phyloP scores from a whole-genome alignment of 2,113 vertebrate genomes.

The Chaetodon trifascialis region DNA sequence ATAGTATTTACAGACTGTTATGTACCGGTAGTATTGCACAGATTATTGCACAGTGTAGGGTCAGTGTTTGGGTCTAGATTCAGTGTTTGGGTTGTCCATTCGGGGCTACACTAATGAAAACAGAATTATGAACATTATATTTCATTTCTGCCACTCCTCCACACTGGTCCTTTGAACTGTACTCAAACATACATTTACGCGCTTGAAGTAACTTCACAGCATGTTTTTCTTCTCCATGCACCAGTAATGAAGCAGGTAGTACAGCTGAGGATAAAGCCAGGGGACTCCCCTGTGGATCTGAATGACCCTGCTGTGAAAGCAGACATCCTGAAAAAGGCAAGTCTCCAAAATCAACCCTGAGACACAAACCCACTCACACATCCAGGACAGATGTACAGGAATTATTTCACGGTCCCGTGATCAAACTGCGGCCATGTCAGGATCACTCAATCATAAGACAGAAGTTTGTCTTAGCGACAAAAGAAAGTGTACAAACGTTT shows the following conservation, averaged over 20 bases:
- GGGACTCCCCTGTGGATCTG: slow-evolving; percentile 16
- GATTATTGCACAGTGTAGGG: no score
- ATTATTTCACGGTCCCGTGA: no score
- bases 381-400: neutral
- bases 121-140: no score
- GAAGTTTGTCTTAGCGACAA: no score
- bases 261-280: slow-evolving; percentile 22
- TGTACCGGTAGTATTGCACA: no score
- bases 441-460: no score
- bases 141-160: no score
- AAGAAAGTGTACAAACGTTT: neutral
- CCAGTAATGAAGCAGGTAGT: neutral
- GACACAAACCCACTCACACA: neutral
- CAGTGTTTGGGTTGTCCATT: no score
- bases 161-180: neutral
- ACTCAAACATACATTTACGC: neutral
- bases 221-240: neutral
- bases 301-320: slow-evolving; percentile 29
- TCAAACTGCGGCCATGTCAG: no score
- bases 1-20: no score
- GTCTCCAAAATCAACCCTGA: neutral
- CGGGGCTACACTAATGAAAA: no score
- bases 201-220: neutral
- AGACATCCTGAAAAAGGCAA: slow-evolving; percentile 28
- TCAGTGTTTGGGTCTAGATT: no score